Evolutionary conservation across 2,113 vertebrate genomes (phyloP).

Genomic region (Coracopsis vasa): DNA sequence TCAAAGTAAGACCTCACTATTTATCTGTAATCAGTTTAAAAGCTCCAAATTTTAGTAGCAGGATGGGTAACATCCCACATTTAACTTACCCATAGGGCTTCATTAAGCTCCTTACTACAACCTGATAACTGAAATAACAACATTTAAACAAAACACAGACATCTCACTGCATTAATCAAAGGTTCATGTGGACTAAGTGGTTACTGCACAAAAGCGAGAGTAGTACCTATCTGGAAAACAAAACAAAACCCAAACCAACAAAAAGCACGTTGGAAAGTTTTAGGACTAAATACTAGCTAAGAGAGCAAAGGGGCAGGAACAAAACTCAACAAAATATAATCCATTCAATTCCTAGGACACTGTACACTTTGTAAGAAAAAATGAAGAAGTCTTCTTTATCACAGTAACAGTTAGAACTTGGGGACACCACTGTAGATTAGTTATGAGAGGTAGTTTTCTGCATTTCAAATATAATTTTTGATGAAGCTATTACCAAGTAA

Average conservation of each 20-base stretch:
- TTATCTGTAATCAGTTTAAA: not conserved
- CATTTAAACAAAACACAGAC: not conserved
- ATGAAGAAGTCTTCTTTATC: not conserved
- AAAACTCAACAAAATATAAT: not conserved
- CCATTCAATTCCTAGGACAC: not conserved
- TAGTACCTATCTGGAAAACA: not conserved
- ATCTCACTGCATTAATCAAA: not conserved
- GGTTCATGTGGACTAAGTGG: rapidly evolving
- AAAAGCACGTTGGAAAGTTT: not conserved
- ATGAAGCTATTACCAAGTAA: not conserved
- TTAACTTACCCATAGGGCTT: not conserved
- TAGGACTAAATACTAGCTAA: not conserved
- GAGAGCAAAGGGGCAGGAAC: not conserved
- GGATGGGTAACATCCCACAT: not conserved
- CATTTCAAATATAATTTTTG: not conserved
- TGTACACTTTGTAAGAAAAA: not conserved
- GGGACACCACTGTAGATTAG: not conserved
- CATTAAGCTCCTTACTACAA: not conserved
- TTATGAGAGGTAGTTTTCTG: not conserved
- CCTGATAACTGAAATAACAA: not conserved
- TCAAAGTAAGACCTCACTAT: not conserved
- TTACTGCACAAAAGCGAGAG: not conserved
- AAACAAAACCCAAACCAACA: not conserved
- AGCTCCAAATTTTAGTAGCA: not conserved
- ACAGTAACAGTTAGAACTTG: not conserved